Evolutionary conservation across 2,888 invertebrate species (phyloP).

Genomic region (Parelbella ahira): DNA sequence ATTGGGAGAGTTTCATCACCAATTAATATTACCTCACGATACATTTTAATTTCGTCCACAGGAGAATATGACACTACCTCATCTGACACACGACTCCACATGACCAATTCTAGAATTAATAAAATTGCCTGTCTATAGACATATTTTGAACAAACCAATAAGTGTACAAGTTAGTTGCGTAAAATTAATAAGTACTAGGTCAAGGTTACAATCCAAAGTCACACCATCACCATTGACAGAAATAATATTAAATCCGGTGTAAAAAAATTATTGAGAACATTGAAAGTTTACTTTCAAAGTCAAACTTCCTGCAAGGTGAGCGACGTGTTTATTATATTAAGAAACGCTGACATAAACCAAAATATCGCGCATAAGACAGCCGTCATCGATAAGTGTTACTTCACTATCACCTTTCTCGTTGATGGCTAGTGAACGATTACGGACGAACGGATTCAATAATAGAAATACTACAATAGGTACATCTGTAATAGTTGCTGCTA

Average conservation of each 20-base stretch:
- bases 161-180: too few species aligned
- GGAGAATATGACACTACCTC: too few species aligned
- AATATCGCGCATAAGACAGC: conserved; percentile 18
- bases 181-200: too few species aligned
- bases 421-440: not conserved
- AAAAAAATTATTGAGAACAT: conserved; percentile 11
- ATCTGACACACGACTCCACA: too few species aligned
- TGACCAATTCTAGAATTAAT: too few species aligned
- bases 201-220: conserved; percentile 1
- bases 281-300: conserved; percentile 24
- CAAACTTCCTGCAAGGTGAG: conserved; percentile 16
- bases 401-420: not conserved
- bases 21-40: too few species aligned
- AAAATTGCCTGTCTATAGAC: too few species aligned
- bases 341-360: conserved; percentile 17
- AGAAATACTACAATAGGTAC: too few species aligned
- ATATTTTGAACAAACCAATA: too few species aligned
- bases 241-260: not conserved
- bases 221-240: conserved; percentile 1
- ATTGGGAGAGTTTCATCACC: too few species aligned
- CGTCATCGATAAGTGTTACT: conserved; percentile 22
- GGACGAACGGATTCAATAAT: not conserved
- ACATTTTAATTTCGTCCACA: too few species aligned
- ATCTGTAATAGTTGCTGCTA: too few species aligned
- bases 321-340: conserved; percentile 15